Evolutionary conservation across 2,113 vertebrate species (phyloP), one percentile per base, ranked within the genome.

Genomic region (Siniperca chuatsi): DNA sequence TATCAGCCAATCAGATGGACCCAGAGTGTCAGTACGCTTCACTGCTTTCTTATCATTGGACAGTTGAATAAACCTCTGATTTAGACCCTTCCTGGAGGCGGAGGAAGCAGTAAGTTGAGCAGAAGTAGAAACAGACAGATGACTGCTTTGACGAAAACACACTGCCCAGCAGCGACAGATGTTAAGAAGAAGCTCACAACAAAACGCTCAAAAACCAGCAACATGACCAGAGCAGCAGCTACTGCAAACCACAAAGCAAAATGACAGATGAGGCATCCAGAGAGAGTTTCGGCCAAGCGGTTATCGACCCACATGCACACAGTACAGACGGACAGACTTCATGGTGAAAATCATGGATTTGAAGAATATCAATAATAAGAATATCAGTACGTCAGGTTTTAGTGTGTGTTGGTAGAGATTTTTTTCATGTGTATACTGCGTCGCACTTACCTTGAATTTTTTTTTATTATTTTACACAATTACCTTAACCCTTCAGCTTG

Each of bases 91-190:
- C 67, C 57, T 52, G 69, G 33, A 11, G 15, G 48, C 8, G 8
- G 48, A 44, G 60, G 65, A 50, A 58, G 54, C 18, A 0, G 33
- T 29, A 3, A 5, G 23, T 40, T 23, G 29, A 54, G 37, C 23
- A 48, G 65, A 57, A 29, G 18, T 16, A 68, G 65, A 66, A 72
- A 78, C 69, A 86, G 54, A 92, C 78, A 91, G 64, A 81, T 82
- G 81, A 86, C 66, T 64, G 57, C 75, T 71, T 55, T 75, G 70
- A 79, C 40, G 3, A 35, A 70, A 76, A 86, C 78, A 87, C 77
- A 46, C 44, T 71, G 60, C 64, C 62, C 55, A 25, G 62, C 50
- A 62, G 68, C 60, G 3, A 82, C 74, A 75, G 52, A 83, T n/a
- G 72, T 72, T 25, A 11, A 61, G 69, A 60, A 55, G 61, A 81